Percentiles rank a stretch among this genome's conserved stretches.
phyloP scores from a whole-genome alignment of 2,797 vertebrate genomes.

The Sitta carolinensis region DNA sequence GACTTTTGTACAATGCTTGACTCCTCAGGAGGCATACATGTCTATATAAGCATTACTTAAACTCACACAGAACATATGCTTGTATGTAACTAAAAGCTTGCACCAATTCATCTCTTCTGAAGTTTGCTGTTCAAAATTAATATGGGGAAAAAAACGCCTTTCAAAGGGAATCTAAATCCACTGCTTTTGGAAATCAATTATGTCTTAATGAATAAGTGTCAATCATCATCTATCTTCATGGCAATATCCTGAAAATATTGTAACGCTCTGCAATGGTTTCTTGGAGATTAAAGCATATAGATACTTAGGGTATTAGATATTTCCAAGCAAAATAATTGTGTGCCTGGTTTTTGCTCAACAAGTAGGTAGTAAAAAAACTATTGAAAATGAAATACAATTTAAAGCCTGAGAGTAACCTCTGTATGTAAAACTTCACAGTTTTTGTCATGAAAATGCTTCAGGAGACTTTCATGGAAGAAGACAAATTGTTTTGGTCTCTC shows the following conservation, averaged over 20 bases:
- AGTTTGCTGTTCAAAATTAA: not conserved
- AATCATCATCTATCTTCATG: not conserved
- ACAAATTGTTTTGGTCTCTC: not conserved
- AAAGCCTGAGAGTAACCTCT: conserved; percentile 16
- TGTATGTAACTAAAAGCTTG: not conserved
- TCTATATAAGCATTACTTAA: not conserved
- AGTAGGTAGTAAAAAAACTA: not conserved
- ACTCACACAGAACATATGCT: not conserved
- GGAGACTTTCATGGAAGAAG: conserved; percentile 27
- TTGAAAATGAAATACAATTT: not conserved
- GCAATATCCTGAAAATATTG: not conserved
- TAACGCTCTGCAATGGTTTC: not conserved
- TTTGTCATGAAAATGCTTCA: not conserved
- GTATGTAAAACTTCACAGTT: not conserved
- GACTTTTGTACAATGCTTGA: not conserved
- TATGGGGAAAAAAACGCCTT: not conserved
- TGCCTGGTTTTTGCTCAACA: not conserved
- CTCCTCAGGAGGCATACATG: not conserved
- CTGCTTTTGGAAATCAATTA: not conserved
- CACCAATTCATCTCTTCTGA: not conserved
- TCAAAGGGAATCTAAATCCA: not conserved
- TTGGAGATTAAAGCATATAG: not conserved
- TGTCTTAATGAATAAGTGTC: not conserved
- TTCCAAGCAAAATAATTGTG: not conserved
- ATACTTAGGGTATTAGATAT: not conserved